Evolutionary conservation across 23 tunicate genomes (phyloP).

Genomic region (Phallusia fumigata): DNA sequence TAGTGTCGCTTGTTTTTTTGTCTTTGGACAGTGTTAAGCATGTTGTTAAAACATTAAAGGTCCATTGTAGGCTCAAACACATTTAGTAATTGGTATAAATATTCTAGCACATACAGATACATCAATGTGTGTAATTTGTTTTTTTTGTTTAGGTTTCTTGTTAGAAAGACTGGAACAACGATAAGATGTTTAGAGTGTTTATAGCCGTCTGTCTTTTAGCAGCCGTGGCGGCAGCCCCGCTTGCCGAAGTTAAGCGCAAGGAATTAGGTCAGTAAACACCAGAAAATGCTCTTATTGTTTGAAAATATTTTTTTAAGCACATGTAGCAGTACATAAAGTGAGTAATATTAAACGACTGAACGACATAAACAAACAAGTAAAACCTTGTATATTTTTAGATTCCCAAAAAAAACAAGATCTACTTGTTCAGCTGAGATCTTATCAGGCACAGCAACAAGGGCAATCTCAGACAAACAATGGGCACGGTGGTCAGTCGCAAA

Average conservation of each 20-base stretch:
- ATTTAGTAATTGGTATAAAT: no score
- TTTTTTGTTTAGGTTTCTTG: no score
- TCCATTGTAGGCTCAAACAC: no score
- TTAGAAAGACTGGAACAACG: no score
- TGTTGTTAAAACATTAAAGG: no score
- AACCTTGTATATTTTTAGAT: not conserved
- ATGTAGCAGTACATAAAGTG: not conserved
- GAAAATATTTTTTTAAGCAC: not conserved
- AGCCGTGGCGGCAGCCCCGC: not conserved
- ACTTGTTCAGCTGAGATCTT: not conserved
- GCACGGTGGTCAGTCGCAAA: conserved; percentile 2
- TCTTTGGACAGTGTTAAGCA: no score
- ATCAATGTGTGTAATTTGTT: no score
- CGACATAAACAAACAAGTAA: not conserved
- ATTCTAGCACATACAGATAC: no score
- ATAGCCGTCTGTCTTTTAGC: not conserved
- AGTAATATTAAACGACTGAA: not conserved
- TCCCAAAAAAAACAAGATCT: not conserved
- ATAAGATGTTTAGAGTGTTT: not conserved
- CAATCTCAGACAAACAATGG: conserved; percentile 21
- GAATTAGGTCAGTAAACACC: no score
- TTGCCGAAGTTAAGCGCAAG: not conserved
- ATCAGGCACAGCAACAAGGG: not conserved
- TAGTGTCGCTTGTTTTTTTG: no score
- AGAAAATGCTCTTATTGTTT: no score